A percentile compares a stretch with the other conserved stretches of the same genome.
phyloP scores from a whole-genome alignment of 2,797 vertebrate species.

The Phrynocephalus forsythii region DNA sequence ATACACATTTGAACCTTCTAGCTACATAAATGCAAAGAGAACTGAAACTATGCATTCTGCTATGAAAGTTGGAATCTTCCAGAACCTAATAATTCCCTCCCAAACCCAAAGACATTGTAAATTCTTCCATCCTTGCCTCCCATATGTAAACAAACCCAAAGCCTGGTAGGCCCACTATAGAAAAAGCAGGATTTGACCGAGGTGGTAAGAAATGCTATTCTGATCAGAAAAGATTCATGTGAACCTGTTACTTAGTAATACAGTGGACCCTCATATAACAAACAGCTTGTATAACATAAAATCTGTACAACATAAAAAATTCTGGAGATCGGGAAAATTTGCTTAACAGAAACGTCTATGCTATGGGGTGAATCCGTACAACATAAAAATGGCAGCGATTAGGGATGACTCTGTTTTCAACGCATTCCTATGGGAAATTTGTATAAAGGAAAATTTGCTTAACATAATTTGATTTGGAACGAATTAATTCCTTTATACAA shows the following conservation, averaged over 20 bases:
- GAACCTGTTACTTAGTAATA: constrained; percentile 54
- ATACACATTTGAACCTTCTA: constrained; percentile 41
- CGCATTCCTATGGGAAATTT: too few species aligned
- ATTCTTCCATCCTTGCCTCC: constrained; percentile 41
- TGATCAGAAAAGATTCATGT: constrained; percentile 66
- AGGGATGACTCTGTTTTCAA: too few species aligned
- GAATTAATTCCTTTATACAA: too few species aligned
- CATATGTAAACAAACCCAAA: neutral
- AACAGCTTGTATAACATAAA: too few species aligned
- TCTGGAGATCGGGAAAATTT: too few species aligned
- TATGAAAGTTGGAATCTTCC: constrained; percentile 35
- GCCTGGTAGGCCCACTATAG: constrained; percentile 26
- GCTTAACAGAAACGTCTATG: too few species aligned
- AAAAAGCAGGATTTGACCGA: constrained; percentile 54
- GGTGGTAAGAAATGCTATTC: constrained; percentile 62
- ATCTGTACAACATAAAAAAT: too few species aligned
- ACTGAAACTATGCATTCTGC: constrained; percentile 22
- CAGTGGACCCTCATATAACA: too few species aligned
- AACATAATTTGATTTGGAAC: too few species aligned
- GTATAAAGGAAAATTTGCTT: too few species aligned
- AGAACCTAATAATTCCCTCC: constrained; percentile 44
- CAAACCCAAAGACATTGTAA: constrained; percentile 31
- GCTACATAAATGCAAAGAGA: neutral
- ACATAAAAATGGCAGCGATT: too few species aligned
- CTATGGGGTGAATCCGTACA: too few species aligned